Conservation (phyloP, 2,113 vertebrate species). For the Egretta garzetta region DNA sequence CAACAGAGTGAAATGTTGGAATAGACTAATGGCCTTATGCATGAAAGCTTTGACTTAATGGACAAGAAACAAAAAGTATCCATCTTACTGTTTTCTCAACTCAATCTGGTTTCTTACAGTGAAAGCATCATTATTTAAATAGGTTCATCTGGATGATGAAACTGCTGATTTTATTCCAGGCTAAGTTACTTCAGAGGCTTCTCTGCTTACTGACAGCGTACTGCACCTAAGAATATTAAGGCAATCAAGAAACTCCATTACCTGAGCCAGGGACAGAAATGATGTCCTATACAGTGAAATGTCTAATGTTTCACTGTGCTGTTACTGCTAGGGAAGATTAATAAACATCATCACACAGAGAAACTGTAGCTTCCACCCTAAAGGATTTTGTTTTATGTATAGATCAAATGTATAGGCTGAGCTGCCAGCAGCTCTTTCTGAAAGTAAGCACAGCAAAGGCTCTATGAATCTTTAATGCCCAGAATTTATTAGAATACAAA, state of each 20-base stretch:
- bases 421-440: background rate
- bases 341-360: background rate
- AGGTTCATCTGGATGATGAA: constrained; percentile 33
- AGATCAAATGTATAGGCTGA: constrained; percentile 1
- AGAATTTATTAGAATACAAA: background rate
- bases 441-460: background rate
- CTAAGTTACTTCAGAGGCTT: background rate
- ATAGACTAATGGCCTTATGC: background rate
- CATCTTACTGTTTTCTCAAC: constrained; percentile 34
- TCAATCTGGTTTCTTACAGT: background rate
- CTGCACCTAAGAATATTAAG: background rate
- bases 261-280: background rate
- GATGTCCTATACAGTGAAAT: background rate
- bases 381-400: background rate
- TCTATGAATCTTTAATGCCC: background rate
- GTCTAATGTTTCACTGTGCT: background rate
- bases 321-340: background rate
- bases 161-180: constrained; percentile 11
- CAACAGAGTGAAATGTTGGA: background rate
- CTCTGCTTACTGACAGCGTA: background rate
- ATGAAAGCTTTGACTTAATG: background rate
- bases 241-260: constrained; percentile 31
- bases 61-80: constrained; percentile 8
- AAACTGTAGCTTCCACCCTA: background rate
- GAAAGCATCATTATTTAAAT: constrained; percentile 43